Conservation (phyloP, 2,113 vertebrate species). For the Amblyornis subalaris region DNA sequence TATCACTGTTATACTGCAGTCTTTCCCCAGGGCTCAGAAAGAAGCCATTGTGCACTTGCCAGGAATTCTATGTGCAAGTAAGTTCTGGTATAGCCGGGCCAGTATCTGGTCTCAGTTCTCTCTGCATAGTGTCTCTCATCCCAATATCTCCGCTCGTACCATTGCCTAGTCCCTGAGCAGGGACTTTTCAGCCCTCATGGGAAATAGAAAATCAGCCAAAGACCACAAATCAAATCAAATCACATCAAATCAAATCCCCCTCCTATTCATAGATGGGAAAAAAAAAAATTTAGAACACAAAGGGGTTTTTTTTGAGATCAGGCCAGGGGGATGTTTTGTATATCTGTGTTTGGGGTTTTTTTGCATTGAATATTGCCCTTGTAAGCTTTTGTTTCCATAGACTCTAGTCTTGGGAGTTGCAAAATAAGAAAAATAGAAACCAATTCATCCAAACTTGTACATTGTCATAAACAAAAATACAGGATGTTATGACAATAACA, state of each 20-base stretch:
- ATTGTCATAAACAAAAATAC: neutral
- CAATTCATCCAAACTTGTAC: neutral
- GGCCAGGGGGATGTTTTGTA: fast-evolving
- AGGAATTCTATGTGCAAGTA: neutral
- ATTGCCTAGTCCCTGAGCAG: neutral
- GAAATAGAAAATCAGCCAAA: neutral
- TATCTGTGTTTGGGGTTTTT: neutral
- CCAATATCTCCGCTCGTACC: neutral
- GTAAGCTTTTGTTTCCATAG: neutral
- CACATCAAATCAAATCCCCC: neutral
- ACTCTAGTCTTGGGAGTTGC: neutral
- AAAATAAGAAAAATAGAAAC: neutral
- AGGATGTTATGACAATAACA: neutral
- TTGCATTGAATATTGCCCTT: neutral
- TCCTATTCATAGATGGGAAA: neutral
- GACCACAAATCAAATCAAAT: neutral
- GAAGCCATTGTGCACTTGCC: fast-evolving
- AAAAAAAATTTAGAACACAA: neutral
- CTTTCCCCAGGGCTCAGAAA: neutral
- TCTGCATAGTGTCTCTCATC: neutral
- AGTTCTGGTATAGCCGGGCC: neutral
- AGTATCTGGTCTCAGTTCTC: neutral
- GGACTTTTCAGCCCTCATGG: neutral
- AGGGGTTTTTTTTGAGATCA: fast-evolving
- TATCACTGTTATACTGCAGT: neutral